These are phyloP conservation scores for Patella vulgata DNA, from an alignment of 1,140 invertebrate genomes.

Conservation along the genomic window DNA sequence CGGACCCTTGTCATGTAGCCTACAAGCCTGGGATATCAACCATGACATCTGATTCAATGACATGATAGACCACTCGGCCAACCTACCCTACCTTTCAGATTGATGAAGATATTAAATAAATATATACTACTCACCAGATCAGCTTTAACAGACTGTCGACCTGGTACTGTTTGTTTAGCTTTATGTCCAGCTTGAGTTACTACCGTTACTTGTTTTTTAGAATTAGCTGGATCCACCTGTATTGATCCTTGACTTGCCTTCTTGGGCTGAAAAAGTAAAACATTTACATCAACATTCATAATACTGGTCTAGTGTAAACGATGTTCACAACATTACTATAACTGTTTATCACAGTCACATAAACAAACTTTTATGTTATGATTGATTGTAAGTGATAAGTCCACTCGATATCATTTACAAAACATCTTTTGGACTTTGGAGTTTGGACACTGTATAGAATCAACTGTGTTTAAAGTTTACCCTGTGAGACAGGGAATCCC, in stretches of 20 bases:
- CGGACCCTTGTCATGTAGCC: too few relatives aligned
- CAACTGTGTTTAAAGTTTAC: too few relatives aligned
- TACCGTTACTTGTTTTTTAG: conserved; percentile 90
- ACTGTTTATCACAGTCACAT: too few relatives aligned
- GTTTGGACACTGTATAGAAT: too few relatives aligned
- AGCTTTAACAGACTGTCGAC: conserved; percentile 90
- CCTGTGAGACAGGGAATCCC: too few relatives aligned
- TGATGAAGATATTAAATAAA: background rate
- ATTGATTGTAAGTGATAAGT: too few relatives aligned
- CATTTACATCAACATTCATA: background rate
- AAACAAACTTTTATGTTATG: too few relatives aligned
- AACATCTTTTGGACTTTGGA: too few relatives aligned
- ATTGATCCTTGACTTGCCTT: conserved; percentile 81
- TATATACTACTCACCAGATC: conserved; percentile 72
- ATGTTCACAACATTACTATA: too few relatives aligned
- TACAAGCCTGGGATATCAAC: background rate
- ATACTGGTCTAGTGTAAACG: too few relatives aligned
- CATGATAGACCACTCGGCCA: background rate
- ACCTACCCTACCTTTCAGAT: background rate
- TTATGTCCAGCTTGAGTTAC: conserved; percentile 95
- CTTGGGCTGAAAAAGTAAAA: conserved; percentile 74
- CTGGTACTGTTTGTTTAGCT: conserved; percentile 88
- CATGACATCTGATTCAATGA: background rate
- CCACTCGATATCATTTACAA: too few relatives aligned
- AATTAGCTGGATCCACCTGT: conserved; percentile 71